Evolutionary conservation across 1,140 invertebrate species (phyloP), one percentile per base, ranked within the genome.

Genomic region (Dreissena rostriformis): DNA sequence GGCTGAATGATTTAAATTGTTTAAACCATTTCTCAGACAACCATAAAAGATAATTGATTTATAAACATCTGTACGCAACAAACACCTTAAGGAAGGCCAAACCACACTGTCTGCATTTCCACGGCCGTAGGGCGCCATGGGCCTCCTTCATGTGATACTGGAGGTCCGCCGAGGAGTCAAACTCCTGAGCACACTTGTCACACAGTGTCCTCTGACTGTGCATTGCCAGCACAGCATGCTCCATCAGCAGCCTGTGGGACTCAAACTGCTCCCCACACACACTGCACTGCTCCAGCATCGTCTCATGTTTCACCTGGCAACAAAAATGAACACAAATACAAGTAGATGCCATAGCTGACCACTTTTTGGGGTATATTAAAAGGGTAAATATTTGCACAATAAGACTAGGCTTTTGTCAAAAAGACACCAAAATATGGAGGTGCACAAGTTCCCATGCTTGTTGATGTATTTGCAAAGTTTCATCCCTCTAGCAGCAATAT

Each of bases 51-150:
- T 28, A 91, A 90, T 66, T 89, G 90, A 28, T 93, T 78, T 83
- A 93, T 91, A 68, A 92, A 91, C 66, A 93, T 92, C 92, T 93
- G 74, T 11, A 88, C 83, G 22, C 10, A 71, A 39, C 29, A 29
- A 19, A 57, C 77, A 93, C 92, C 91, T 93, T 93, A 88, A 92
- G 90, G 70, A 93, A 93, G 80, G 93, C 90, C 91, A 92, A 92
- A 17, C 95, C 94, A 93, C 95, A 95, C 83, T 95, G 94, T 10
- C 92, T 93, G 89, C 95, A 95, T 39, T 94, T 94, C 86, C 94
- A 95, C 51, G 94, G 94, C 74, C 94, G 94, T 61, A 93, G 93
- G 55, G 92, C 93, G 49, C 94, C 92, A 82, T 95, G 95, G 79
- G 92, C 93, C 53, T 94, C 89, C 82, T 94, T 92, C 82, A 86